These are phyloP conservation scores for Crypturellus tataupa DNA, from an alignment of 2,797 vertebrate genomes.

Conservation along the genomic window DNA sequence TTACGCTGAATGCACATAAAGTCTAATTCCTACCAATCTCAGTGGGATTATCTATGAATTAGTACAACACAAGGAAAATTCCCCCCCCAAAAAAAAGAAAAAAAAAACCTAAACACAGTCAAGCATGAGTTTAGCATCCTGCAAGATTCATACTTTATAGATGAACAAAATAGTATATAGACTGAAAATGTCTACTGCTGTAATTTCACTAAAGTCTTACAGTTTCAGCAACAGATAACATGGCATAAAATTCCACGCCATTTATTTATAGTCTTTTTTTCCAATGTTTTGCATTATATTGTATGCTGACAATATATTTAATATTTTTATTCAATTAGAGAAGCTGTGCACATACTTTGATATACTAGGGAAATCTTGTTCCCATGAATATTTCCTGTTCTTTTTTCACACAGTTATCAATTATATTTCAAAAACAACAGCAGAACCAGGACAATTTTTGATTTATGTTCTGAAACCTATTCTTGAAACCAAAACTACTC, in stretches of 20 bases:
- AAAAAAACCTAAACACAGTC: neutral
- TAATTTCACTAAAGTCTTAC: neutral
- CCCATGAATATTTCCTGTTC: neutral
- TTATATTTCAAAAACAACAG: neutral
- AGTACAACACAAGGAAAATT: neutral
- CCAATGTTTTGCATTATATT: neutral
- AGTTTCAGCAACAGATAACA: neutral
- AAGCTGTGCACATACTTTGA: neutral
- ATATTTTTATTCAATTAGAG: neutral
- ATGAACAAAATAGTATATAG: neutral
- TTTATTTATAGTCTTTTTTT: neutral
- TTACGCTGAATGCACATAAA: neutral
- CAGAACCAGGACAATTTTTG: neutral
- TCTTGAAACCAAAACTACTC: neutral
- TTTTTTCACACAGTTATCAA: neutral
- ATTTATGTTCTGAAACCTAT: neutral
- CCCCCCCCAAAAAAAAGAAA: too few relatives aligned
- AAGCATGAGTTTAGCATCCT: neutral
- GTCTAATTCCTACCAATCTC: neutral
- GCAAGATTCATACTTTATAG: neutral
- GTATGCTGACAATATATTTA: neutral
- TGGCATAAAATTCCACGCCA: neutral
- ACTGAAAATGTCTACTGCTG: neutral
- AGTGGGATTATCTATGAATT: neutral
- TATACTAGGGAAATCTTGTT: neutral